Base-by-base conservation (phyloP, 1,140 invertebrate genomes). In the Sinonovacula constricta region DNA sequence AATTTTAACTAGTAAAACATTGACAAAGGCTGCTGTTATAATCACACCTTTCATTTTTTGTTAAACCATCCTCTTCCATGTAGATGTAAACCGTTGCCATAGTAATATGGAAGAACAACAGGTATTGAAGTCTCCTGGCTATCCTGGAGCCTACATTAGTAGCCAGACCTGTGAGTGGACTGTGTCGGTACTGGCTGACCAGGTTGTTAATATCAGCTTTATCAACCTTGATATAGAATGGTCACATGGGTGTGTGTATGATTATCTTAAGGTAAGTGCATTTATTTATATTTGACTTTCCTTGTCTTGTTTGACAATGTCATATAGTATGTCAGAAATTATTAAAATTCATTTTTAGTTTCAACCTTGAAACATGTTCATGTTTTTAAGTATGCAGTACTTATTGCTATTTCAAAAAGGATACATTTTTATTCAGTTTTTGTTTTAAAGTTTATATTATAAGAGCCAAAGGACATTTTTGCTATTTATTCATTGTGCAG, bases 101-200 rank as follows among this genome's bases (percentile, higher is more conserved):
- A n/a, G n/a, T n/a, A n/a, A n/a, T n/a, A n/a, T n/a, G n/a, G n/a
- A n/a, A n/a, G n/a, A n/a, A n/a, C n/a, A n/a, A n/a, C n/a, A n/a
- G n/a, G n/a, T n/a, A n/a, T n/a, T n/a, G n/a, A n/a, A n/a, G n/a
- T 72, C 56, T 36, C 56, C 36, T 7, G 28, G 53, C 33, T 53
- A 30, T 45, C 39, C 63, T 4, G 4, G 24, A n/a, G 10, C 36
- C n/a, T 72, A 72, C 22, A 49, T 24, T 24, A 0, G 49, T 7
- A 2, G 31, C 26, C 5, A n/a, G 26, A 15, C 49, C 14, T 72
- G 57, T 72, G 1, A 72, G 51, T 72, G 57, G 56, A 22, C 31
- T 3, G 49, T 72, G 5, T 18, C 45, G 24, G 56, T 60, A 24
- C 51, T 45, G 33, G 57, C 39, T n/a, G 54, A 34, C 36, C 39